Base-by-base conservation (phyloP, 2,113 vertebrate species). In the Hyperopisus bebe region DNA sequence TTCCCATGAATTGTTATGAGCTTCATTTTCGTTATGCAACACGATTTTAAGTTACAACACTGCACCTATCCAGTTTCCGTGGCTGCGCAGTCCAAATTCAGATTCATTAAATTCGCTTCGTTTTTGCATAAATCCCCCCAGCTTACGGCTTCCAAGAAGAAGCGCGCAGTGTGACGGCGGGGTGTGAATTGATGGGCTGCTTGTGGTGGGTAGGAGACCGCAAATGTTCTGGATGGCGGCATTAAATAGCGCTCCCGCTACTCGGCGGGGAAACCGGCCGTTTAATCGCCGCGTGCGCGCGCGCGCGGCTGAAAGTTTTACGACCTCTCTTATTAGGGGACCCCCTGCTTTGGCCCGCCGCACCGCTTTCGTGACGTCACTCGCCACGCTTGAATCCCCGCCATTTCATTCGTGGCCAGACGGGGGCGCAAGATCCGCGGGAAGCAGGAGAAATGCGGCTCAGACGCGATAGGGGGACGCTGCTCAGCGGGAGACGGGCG, bases 231-330 rank as follows among this genome's bases (percentile, higher is more conserved):
- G 21, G 31, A 27, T 19, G 47, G 86, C 74, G 27, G 70, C 19
- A 48, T 70, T 83, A 58, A 55, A 87, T 82, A 88, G 46, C 4
- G 90, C 39, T 88, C 7, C 51, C 13, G 39, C 42, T 48, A 3
- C 35, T 46, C 70, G 9, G 50, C 39, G 44, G 66, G 62, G 89
- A 88, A 88, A 58, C n/a, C 42, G 50, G 53, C 86, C 4, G 51
- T 84, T 88, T 88, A 46, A 88, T 84, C 39, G n/a, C 47, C 21
- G 44, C 8, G 50, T 24, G 10, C 24, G 13, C 17, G 35, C 21
- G 44, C 8, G 50, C 35, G 10, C 24, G 13, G 86, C 44, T 88
- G 89, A 62, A 83, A 88, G 86, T 70, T 62, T 90, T 77, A 87
- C n/a, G 85, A 53, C 62, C 3, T 35, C 42, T 11, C 47, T 35